These are phyloP conservation scores for Saxidomus purpurata DNA, from an alignment of 1,140 invertebrate species.

Conservation along the genomic window DNA sequence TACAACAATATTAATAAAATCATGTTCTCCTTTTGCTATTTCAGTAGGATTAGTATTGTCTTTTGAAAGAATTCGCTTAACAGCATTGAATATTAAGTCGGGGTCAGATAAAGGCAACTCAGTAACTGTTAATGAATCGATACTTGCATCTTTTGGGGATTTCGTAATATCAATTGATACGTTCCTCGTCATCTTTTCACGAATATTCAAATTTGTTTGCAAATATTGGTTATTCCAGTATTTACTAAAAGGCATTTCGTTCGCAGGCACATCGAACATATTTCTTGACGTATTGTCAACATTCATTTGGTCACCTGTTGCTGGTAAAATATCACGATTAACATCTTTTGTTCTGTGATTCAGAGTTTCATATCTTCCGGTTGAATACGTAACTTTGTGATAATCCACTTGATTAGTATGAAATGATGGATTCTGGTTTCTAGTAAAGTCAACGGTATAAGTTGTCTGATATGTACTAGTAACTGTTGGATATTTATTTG, in stretches of 20 bases:
- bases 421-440: background rate
- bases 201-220: background rate
- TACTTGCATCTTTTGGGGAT: background rate
- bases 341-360: background rate
- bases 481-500: background rate
- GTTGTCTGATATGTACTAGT: background rate
- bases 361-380: background rate
- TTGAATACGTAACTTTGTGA: background rate
- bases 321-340: background rate
- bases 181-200: background rate
- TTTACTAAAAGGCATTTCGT: too few species aligned
- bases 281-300: background rate
- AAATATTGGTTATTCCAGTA: too few species aligned
- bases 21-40: too few species aligned
- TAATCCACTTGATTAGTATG: background rate
- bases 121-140: background rate
- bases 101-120: constrained; percentile 14
- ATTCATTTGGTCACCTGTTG: background rate
- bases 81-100: background rate
- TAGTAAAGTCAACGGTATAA: background rate
- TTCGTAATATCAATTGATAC: background rate
- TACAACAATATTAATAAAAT: too few species aligned
- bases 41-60: background rate
- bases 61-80: background rate
- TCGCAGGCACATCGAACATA: background rate